Conservation (phyloP, 2,113 vertebrate species). For the Prietella phreatophila region DNA sequence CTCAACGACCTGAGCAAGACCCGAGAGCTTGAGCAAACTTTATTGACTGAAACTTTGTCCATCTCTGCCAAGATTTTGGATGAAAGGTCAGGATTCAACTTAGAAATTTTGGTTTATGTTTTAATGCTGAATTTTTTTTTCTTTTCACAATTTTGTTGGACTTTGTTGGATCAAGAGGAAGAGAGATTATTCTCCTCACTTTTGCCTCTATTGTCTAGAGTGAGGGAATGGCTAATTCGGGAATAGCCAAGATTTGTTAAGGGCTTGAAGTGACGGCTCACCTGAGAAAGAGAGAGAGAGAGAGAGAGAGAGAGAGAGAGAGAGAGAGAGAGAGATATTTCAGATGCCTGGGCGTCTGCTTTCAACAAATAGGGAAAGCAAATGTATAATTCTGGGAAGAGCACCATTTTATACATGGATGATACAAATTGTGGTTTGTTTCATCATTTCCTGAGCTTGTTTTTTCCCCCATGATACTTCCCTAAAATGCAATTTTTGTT, state of each 20-base stretch:
- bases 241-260: slow-evolving; percentile 18
- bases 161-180: not conserved
- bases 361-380: slow-evolving; percentile 20
- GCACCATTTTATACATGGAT: slow-evolving; percentile 46
- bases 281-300: slow-evolving; percentile 18
- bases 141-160: not conserved
- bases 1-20: not conserved
- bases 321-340: not conserved
- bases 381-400: slow-evolving; percentile 37
- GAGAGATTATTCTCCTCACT: slow-evolving; percentile 5
- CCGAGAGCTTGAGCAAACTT: not conserved
- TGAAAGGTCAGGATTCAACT: slow-evolving; percentile 4
- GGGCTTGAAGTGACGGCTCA: slow-evolving; percentile 40
- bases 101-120: not conserved
- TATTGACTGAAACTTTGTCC: not conserved
- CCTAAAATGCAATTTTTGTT: slow-evolving; percentile 32
- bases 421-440: slow-evolving; percentile 50
- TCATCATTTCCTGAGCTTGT: slow-evolving; percentile 49
- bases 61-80: not conserved
- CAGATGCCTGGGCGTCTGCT: slow-evolving; percentile 1
- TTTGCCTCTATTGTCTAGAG: not conserved
- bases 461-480: slow-evolving; percentile 25
- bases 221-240: slow-evolving; percentile 25
- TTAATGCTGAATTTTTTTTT: not conserved
- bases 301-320: not conserved